Base-by-base conservation (phyloP, 2,888 invertebrate genomes). In the Cantharis rustica region DNA sequence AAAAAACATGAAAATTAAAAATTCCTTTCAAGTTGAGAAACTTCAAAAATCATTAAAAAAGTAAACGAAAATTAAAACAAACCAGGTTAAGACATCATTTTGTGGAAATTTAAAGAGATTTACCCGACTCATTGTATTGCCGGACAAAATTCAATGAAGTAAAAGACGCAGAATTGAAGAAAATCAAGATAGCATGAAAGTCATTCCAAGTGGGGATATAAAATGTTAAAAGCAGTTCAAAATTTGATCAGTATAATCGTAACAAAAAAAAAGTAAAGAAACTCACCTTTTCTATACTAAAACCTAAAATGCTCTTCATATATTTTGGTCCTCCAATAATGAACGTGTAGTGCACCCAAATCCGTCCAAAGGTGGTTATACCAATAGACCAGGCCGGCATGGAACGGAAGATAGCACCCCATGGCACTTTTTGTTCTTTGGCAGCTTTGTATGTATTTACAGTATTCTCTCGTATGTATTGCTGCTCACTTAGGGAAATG, bases 291-390 rank as follows among this genome's bases (percentile, higher is more conserved):
- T 93, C 91, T 83, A 93, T 93, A 81, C 91, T 91, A 84, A 93
- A 93, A 23, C 92, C 92, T 15, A 93, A 88, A 75, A 93, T 91
- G 75, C 91, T 90, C 86, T 93, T 93, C 92, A 93, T 93, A 84
- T 93, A 94, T 83, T 91, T 90, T 16, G 93, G 93, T 11, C 93
- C 93, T 69, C 91, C 90, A 82, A 93, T 91, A 84, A 94, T 93
- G 85, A 93, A 93, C 20, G 92, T 91, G 84, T 94, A 94, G 84
- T 93, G 93, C 5, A 93, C 91, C 93, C 93, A 94, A 84, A 94
- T 93, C 71, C 93, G 89, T n/a, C 93, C 93, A 82, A 93, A 94
- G 0, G 93, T 94, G 1, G 93, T 93, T 61, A 93, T 90, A 10
- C 92, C 93, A 82, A 94, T 93, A 0, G 93, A 90, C 93, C 93